phyloP scores from a whole-genome alignment of 2,888 invertebrate genomes.

The Diplazon laetatorius region DNA sequence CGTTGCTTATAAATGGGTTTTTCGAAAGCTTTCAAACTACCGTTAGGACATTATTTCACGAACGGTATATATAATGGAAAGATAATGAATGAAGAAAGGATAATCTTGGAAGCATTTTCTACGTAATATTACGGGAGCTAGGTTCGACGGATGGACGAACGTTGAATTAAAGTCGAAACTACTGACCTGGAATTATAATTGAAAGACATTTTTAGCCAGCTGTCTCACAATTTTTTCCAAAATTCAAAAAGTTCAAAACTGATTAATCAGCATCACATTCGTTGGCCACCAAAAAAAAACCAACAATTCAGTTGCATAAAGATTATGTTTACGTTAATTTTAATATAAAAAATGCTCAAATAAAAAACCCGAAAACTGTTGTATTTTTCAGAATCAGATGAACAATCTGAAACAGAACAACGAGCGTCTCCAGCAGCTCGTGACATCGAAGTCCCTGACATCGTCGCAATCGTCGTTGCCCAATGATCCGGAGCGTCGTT shows the following conservation, averaged over 20 bases:
- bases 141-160: conserved; percentile 44
- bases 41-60: conserved; percentile 13
- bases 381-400: conserved; percentile 92
- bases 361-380: neutral
- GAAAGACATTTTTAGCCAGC: too few species aligned
- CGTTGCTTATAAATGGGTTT: too few species aligned
- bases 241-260: too few species aligned
- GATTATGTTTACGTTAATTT: too few species aligned
- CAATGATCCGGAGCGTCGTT: conserved; percentile 81
- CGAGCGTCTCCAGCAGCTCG: conserved; percentile 94
- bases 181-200: neutral
- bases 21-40: too few species aligned
- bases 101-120: neutral
- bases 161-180: conserved; percentile 4
- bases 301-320: too few species aligned
- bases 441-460: conserved; percentile 85
- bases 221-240: too few species aligned
- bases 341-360: neutral
- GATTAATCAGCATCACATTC: too few species aligned
- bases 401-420: conserved; percentile 98
- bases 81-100: conserved; percentile 24
- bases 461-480: conserved; percentile 84
- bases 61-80: conserved; percentile 3
- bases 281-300: too few species aligned
- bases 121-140: conserved; percentile 63